Base-by-base conservation (phyloP, 2,113 vertebrate genomes). In the Xiphorhynchus elegans region DNA sequence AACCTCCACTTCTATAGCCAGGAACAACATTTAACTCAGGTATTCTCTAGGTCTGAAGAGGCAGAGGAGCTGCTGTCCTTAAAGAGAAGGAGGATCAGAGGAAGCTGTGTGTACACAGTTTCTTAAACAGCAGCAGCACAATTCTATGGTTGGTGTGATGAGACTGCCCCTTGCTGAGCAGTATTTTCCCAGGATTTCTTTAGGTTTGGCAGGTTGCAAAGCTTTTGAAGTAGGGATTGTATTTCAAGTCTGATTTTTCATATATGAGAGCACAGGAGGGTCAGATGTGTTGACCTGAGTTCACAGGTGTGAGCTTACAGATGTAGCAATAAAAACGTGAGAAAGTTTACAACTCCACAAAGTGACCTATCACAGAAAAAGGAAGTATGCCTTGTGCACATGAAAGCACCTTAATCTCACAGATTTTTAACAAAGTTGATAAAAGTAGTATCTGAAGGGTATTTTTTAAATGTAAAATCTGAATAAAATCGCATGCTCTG, bases 101-200 rank as follows among this genome's bases (percentile, higher is more conserved):
- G 40, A 80, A 84, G 47, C 35, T 72, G 18, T 12, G 24, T 10
- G 7, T 31, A 55, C 60, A 46, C 6, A 53, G 40, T 16, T 52
- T 17, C 87, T 63, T 47, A 15, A 79, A 79, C 23, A 88, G 92
- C 72, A 86, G 70, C 59, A 76, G 35, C 0, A 0, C 23, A 16
- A 28, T 63, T 77, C 67, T 20, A 3, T 29, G 10, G 40, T 46
- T 29, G 50, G 75, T 88, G 95, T 87, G 87, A 89, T 90, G 75
- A 97, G 74, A 93, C 90, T 96, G 94, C 92, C 90, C 85, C 88
- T 93, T 88, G 76, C 86, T 88, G 92, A 92, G 85, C 76, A 92
- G 1, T 77, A 55, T 74, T 86, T 93, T 87, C 84, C 49, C 62
- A 42, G 28, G 39, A 84, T 78, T 89, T 95, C 66, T 59, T 83